A percentile compares a stretch with the other conserved stretches of the same genome.
Conservation (phyloP, 2,113 vertebrate species). For the Arenaria interpres region DNA sequence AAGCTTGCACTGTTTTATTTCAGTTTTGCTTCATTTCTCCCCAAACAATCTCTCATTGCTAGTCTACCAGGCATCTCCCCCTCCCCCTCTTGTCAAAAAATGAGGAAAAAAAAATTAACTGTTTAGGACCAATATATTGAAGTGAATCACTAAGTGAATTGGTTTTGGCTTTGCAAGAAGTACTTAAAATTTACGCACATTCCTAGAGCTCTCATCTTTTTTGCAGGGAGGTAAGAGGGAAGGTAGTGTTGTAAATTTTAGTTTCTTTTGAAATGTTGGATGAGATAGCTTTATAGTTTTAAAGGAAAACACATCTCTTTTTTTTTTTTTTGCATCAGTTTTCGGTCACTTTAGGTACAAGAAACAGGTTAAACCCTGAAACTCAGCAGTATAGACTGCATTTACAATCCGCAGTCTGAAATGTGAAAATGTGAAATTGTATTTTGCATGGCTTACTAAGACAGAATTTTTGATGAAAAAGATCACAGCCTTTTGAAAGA, state of each 20-base stretch:
- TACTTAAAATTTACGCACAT: background rate
- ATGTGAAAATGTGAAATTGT: background rate
- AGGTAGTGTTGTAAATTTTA: background rate
- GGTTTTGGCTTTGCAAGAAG: background rate
- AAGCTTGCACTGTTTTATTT: slow-evolving; percentile 76
- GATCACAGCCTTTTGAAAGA: background rate
- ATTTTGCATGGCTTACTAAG: background rate
- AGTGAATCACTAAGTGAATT: background rate
- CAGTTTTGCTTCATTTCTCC: slow-evolving; percentile 79
- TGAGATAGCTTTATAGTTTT: background rate
- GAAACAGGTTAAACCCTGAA: background rate
- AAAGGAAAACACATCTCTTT: background rate
- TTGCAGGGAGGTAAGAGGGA: rapidly evolving
- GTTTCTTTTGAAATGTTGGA: background rate
- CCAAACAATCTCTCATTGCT: slow-evolving; percentile 72
- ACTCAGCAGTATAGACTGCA: background rate
- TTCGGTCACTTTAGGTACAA: background rate
- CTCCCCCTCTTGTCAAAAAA: background rate
- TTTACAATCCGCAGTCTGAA: background rate
- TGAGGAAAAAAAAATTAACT: slow-evolving; percentile 31
- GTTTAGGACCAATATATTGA: slow-evolving; percentile 51
- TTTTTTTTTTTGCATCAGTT: background rate
- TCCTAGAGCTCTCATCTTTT: background rate
- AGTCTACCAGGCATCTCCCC: slow-evolving; percentile 36
- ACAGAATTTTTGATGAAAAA: background rate